Evolutionary conservation across 2,797 vertebrate genomes (phyloP), one percentile per base, ranked within the genome.

Genomic region (Amblyopsis hoosieri): DNA sequence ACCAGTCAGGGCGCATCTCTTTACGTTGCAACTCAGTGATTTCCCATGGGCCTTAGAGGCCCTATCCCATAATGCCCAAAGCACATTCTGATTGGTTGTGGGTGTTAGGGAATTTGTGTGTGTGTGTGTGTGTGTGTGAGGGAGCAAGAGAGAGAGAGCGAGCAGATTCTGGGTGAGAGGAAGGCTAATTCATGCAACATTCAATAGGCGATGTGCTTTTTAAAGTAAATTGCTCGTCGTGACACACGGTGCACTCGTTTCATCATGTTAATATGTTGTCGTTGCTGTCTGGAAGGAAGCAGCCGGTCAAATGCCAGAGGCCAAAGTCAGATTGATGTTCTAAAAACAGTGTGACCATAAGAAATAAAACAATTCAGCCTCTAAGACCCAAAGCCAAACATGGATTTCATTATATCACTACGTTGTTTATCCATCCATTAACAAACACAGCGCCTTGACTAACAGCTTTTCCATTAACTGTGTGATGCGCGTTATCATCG

Each of bases 1-100:
- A 87, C 88, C 87, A 83, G 87, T 89, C 89, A 89, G 67, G 69
- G 78, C 80, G 85, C 80, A 85, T 85, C 85, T 87, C 86, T 66
- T 79, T 81, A 79, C 72, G 75, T 87, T 87, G 79, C 87, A 87
- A 84, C 75, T 75, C 73, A 63, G 71, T 89, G 79, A 90, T 90
- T 90, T 90, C 89, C 89, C 87, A 69, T 29, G 85, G 71, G 87
- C 70, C 64, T 78, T 71, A 74, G 78, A 86, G 82, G 87, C 83
- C 83, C 81, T 84, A 87, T 83, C 84, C 86, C 66, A 60, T 83
- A 79, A 81, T 72, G 85, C 85, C 83, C 69, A 61, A 74, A 85
- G 86, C 87, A 56, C 74, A 59, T 80, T 82, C 78, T 85, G 75
- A 87, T 84, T 87, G 83, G 80, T 73, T 64, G 64, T 54, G 74